Conservation (phyloP, 2,113 vertebrate species). For the Tychaedon coryphoeus region DNA sequence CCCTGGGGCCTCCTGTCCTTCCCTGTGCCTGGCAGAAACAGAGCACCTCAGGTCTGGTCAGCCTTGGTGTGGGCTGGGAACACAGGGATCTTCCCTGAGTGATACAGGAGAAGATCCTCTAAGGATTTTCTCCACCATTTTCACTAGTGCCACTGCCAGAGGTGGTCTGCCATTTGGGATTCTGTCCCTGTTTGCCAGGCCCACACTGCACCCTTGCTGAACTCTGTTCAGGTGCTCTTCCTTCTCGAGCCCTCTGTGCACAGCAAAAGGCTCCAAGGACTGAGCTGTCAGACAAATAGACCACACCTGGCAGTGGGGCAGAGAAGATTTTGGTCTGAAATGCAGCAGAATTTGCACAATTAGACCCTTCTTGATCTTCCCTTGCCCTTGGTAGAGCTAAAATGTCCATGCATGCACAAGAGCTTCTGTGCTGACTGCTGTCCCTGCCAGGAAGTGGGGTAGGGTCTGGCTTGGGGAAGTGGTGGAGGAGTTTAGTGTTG, state of each 20-base stretch:
- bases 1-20: neutral
- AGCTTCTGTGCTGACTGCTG: neutral
- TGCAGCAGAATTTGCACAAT: neutral
- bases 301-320: neutral
- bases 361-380: neutral
- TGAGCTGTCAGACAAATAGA: neutral
- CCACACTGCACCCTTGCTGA: neutral
- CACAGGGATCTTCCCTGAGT: neutral
- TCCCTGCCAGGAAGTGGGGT: neutral
- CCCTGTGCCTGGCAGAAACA: neutral
- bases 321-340: neutral
- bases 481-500: neutral
- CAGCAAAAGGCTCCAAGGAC: neutral
- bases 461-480: neutral
- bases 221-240: neutral
- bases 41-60: neutral
- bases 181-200: neutral
- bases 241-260: accelerated
- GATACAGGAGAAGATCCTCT: neutral
- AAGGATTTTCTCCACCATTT: neutral
- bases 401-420: neutral
- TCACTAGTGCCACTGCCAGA: neutral
- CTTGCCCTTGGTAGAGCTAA: neutral
- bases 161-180: neutral
- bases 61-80: neutral